Conservation (phyloP, 2,113 vertebrate genomes). For the Vanacampus margaritifer region DNA sequence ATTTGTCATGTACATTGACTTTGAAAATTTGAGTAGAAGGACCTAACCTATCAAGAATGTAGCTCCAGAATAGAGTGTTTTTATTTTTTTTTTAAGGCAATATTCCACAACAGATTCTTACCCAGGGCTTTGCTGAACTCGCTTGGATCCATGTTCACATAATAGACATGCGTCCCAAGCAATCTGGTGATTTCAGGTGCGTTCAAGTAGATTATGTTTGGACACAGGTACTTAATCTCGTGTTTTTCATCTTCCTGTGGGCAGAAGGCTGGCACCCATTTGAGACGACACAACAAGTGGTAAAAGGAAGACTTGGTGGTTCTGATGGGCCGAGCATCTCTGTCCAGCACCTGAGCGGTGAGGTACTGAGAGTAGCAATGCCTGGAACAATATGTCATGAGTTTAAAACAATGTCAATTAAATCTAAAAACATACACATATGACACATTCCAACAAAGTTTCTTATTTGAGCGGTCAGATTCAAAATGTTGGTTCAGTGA, state of each 20-base stretch:
- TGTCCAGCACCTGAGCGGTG: conserved; percentile 61
- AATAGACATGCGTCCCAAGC: conserved; percentile 68
- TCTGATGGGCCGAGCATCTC: conserved; percentile 44
- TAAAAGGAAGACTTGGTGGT: conserved; percentile 68
- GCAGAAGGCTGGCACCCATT: conserved; percentile 68
- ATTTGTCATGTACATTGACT: not conserved
- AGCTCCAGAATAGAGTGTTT: too few species aligned
- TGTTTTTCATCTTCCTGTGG: conserved; percentile 12
- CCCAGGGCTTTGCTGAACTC: conserved; percentile 67
- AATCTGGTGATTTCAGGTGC: conserved; percentile 55
- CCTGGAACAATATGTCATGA: conserved; percentile 39
- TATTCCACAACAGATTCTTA: conserved; percentile 30
- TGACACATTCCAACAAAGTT: not conserved
- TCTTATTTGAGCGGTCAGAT: not conserved
- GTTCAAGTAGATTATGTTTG: conserved; percentile 61
- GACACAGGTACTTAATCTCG: conserved; percentile 50
- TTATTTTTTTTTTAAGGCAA: too few species aligned
- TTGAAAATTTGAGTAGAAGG: too few species aligned
- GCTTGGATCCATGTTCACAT: conserved; percentile 59
- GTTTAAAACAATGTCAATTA: not conserved
- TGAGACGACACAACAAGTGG: conserved; percentile 54
- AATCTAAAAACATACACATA: too few species aligned
- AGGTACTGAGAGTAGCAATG: conserved; percentile 73
- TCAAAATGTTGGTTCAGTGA: not conserved
- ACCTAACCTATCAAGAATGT: too few species aligned